These are phyloP conservation scores for Globodera ellingtonae DNA, from an alignment of 1,140 invertebrate species.

Conservation along the genomic window DNA sequence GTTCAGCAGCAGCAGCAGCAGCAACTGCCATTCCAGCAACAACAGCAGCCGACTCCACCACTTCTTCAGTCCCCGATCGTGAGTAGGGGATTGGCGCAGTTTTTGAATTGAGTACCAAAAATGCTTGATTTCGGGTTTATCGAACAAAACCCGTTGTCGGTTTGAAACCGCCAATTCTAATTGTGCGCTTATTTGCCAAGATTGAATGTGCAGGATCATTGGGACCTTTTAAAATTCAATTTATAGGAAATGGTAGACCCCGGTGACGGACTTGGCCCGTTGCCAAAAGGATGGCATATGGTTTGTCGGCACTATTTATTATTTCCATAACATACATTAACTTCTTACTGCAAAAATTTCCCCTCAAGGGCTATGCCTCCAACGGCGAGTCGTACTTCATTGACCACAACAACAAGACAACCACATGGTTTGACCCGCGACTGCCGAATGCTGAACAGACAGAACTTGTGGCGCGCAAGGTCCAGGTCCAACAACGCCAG, in stretches of 20 bases:
- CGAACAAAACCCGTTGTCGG: no score
- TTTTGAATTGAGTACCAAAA: no score
- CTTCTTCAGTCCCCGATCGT: neutral
- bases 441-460: conserved; percentile 28
- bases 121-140: no score
- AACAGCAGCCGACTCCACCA: neutral
- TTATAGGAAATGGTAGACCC: neutral
- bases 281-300: conserved; percentile 45
- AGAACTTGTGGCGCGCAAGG: neutral
- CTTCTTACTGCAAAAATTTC: neutral
- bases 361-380: conserved; percentile 18
- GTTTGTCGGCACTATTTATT: neutral
- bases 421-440: conserved; percentile 45
- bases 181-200: no score
- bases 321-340: no score
- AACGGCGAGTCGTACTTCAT: conserved; percentile 48
- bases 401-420: conserved; percentile 44
- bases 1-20: conserved; percentile 14
- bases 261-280: conserved; percentile 39
- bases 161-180: no score
- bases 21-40: neutral
- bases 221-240: conserved; percentile 16
- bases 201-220: neutral
- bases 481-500: conserved; percentile 21
- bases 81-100: neutral